A percentile compares a stretch with the other conserved stretches of the same genome.
Conservation (phyloP, 2,888 invertebrate genomes). For the Eupithecia inturbata region DNA sequence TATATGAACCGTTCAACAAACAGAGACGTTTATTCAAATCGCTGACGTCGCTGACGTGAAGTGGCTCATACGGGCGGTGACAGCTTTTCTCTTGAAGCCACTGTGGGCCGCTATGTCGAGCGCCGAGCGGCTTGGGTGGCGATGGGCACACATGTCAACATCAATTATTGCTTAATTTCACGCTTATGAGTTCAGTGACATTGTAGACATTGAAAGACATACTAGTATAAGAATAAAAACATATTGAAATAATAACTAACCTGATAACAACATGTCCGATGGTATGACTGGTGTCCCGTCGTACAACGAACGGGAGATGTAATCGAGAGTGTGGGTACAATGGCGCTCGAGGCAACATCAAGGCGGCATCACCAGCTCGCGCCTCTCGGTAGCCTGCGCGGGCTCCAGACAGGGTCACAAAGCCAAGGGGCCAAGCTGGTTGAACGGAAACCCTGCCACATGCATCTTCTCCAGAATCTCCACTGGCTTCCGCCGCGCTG, state of each 20-base stretch:
- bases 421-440: slow-evolving; percentile 86
- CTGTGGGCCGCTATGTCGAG: slow-evolving; percentile 50
- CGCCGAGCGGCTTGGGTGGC: slow-evolving; percentile 50
- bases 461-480: slow-evolving; percentile 87
- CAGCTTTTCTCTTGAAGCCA: slow-evolving; percentile 54
- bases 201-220: background rate
- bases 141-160: slow-evolving; percentile 43
- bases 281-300: slow-evolving; percentile 86
- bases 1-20: slow-evolving; percentile 46
- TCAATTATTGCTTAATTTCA: slow-evolving; percentile 46
- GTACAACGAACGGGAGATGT: slow-evolving; percentile 95
- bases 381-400: slow-evolving; percentile 93
- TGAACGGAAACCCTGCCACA: slow-evolving; percentile 88
- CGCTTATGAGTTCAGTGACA: slow-evolving; percentile 43
- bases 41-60: slow-evolving; percentile 56
- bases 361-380: slow-evolving; percentile 91
- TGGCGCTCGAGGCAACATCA: slow-evolving; percentile 94
- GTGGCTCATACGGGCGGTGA: slow-evolving; percentile 55
- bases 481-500: slow-evolving; percentile 92
- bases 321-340: slow-evolving; percentile 95
- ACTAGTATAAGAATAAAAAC: background rate
- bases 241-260: slow-evolving; percentile 77
- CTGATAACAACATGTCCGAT: slow-evolving; percentile 93
- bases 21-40: slow-evolving; percentile 54
- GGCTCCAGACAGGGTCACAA: slow-evolving; percentile 90